Conservation (phyloP, 1,140 invertebrate species). For the Helicorthomorpha holstii region DNA sequence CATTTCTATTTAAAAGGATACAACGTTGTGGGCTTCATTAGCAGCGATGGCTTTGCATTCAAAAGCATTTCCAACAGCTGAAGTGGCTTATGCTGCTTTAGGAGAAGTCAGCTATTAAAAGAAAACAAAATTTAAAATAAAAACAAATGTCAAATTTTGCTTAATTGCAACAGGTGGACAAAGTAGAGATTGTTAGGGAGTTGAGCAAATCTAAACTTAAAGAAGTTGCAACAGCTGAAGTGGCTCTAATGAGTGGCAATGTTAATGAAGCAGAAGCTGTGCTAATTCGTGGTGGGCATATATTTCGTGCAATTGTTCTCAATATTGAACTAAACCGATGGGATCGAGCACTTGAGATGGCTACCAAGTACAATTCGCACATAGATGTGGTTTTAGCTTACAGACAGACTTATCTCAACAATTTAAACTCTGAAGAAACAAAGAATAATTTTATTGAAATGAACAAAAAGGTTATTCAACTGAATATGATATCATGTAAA, state of each 20-base stretch:
- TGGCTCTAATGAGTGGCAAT: slow-evolving; percentile 59
- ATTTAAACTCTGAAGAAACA: slow-evolving; percentile 55
- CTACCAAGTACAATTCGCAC: slow-evolving; percentile 56
- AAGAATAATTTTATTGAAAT: slow-evolving; percentile 51
- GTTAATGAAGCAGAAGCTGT: slow-evolving; percentile 62
- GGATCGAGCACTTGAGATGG: slow-evolving; percentile 69
- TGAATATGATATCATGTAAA: not conserved
- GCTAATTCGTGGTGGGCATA: slow-evolving; percentile 55
- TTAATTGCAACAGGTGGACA: slow-evolving; percentile 42
- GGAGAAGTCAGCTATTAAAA: slow-evolving; percentile 35
- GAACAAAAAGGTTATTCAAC: slow-evolving; percentile 33
- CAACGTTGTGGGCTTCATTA: slow-evolving; percentile 72
- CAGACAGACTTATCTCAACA: slow-evolving; percentile 51
- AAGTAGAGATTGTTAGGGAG: slow-evolving; percentile 74
- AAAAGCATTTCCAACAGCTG: slow-evolving; percentile 62
- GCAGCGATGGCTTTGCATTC: slow-evolving; percentile 66
- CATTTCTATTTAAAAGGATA: slow-evolving; percentile 34
- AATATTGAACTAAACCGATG: slow-evolving; percentile 72
- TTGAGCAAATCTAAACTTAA: slow-evolving; percentile 45
- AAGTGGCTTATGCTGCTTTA: slow-evolving; percentile 85
- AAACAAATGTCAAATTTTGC: slow-evolving; percentile 6
- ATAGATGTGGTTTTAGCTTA: slow-evolving; percentile 59
- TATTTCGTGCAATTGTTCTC: slow-evolving; percentile 55
- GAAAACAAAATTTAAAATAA: not conserved
- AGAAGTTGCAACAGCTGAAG: slow-evolving; percentile 54